phyloP scores from a whole-genome alignment of 2,888 invertebrate species.

The Mesoligia furuncula region DNA sequence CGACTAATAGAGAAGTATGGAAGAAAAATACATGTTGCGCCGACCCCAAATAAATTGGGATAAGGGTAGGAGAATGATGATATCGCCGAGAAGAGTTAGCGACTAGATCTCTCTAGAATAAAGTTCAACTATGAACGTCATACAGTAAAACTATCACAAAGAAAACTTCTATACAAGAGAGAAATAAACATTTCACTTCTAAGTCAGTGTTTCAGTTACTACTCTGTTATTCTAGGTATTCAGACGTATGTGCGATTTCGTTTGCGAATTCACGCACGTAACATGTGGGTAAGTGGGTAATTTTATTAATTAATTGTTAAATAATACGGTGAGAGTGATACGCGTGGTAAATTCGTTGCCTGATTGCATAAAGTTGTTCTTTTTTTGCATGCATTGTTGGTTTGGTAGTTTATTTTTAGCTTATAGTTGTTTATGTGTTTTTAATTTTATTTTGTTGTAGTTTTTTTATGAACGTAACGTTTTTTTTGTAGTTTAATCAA shows the following conservation, averaged over 20 bases:
- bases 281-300: conserved; percentile 55
- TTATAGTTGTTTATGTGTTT: background rate
- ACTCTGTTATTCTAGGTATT: conserved; percentile 26
- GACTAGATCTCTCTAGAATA: background rate
- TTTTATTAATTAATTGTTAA: conserved; percentile 66
- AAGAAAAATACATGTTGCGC: no score
- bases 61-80: no score
- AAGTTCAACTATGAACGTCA: background rate
- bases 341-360: conserved; percentile 45
- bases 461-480: background rate
- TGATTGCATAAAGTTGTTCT: conserved; percentile 43
- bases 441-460: background rate
- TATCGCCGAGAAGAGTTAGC: no score
- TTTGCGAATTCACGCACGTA: conserved; percentile 54
- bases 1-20: no score
- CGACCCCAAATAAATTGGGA: no score
- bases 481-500: background rate
- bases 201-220: conserved; percentile 21
- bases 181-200: no score
- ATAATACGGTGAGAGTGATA: conserved; percentile 61
- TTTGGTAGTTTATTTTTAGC: conserved; percentile 16
- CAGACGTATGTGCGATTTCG: conserved; percentile 20
- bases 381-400: conserved; percentile 12
- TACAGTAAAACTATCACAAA: background rate
- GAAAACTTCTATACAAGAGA: background rate